A percentile compares a stretch with the other conserved stretches of the same genome.
Conservation (phyloP, 2,113 vertebrate genomes). For the Procavia capensis region DNA sequence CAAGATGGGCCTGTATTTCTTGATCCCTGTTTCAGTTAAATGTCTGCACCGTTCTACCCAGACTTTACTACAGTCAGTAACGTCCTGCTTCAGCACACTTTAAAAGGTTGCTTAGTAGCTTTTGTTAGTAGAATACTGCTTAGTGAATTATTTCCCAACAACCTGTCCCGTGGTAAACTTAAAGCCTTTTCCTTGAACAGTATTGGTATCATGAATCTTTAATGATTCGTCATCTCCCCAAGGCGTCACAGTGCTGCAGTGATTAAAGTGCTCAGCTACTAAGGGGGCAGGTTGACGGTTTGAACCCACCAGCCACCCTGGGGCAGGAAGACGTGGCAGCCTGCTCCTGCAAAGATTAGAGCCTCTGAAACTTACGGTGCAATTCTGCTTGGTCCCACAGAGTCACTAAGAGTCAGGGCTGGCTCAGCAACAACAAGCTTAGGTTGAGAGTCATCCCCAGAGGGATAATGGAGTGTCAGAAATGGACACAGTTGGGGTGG, state of each 20-base stretch:
- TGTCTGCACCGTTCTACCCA: background rate
- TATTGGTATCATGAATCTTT: slow-evolving; percentile 4
- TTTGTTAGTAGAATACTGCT: slow-evolving; percentile 8
- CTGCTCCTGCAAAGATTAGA: too few relatives aligned
- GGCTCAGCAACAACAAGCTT: too few relatives aligned
- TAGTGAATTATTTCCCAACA: slow-evolving; percentile 6
- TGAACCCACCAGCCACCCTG: too few relatives aligned
- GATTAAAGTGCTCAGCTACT: too few relatives aligned
- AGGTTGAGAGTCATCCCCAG: background rate
- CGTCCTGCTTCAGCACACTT: slow-evolving; percentile 5
- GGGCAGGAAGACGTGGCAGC: too few relatives aligned
- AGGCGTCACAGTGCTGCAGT: too few relatives aligned
- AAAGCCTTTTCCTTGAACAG: slow-evolving; percentile 30
- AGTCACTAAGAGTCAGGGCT: too few relatives aligned
- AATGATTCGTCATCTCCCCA: background rate
- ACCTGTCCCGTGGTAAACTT: background rate
- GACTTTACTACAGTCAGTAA: background rate
- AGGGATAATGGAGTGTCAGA: background rate
- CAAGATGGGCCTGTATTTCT: background rate
- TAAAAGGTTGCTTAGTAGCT: background rate
- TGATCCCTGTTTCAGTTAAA: background rate
- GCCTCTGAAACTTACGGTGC: too few relatives aligned
- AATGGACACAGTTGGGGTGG: background rate
- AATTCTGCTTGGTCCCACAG: too few relatives aligned
- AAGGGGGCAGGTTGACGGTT: too few relatives aligned